Base-by-base conservation (phyloP, 2,113 vertebrate species). In the Zosterops hypoxanthus region DNA sequence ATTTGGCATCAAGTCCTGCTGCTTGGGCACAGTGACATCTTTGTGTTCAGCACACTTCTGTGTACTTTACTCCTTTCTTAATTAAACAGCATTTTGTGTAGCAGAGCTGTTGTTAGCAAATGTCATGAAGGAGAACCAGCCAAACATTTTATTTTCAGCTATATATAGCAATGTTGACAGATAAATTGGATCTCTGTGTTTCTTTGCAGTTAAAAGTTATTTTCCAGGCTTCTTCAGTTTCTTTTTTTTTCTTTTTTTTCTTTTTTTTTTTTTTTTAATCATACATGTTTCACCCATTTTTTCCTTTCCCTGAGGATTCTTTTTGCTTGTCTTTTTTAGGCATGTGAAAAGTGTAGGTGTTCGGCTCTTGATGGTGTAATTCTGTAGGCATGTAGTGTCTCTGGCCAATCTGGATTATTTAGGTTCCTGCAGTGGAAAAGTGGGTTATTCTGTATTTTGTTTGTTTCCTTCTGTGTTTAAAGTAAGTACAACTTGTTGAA, bases 51-150 rank as follows among this genome's bases (percentile, higher is more conserved):
- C 66, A 56, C 2, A 0, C 81, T 92, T 75, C 87, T 91, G 73
- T 81, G 47, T 92, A n/a, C 47, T 78, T 90, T 49, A 52, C 31
- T 71, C 44, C 34, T 60, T 82, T 82, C 60, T 75, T 94, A 82
- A 83, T 92, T 83, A 86, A 94, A 64, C 41, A 82, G 53, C 23
- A 24, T 77, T 97, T 91, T 87, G 33, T 80, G 12, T 25, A 64
- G 28, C 82, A 79, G 66, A 82, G 70, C 29, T 87, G 36, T 41
- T 84, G 56, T 44, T 89, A 75, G 57, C 41, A 82, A 94, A 82
- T 91, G 36, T 71, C 81, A 92, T 3, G 8, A 50, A 90, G 56
- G 55, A 71, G 65, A 80, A 80, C 23, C 39, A 89, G 82, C 29
- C 56, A 84, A 89, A 93, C 36, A 12, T 24, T 87, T 94, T 76